These are phyloP conservation scores for Gonocerus acuteangulatus DNA, from an alignment of 2,888 invertebrate species.

Conservation along the genomic window DNA sequence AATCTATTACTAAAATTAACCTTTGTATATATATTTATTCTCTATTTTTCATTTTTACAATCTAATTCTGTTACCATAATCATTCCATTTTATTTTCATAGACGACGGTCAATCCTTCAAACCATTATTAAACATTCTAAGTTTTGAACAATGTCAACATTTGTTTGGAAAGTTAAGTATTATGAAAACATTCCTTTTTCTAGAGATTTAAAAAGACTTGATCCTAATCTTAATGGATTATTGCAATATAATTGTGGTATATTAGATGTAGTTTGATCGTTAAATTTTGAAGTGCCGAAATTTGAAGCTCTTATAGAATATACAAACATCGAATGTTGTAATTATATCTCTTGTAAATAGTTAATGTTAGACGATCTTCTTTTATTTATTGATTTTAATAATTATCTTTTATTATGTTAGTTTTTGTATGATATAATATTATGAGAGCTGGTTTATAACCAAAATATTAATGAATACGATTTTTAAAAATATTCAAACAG, in stretches of 20 bases:
- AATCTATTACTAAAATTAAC: constrained; percentile 9
- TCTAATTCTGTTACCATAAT: not conserved
- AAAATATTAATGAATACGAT: constrained; percentile 12
- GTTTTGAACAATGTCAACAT: too few species aligned
- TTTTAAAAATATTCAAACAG: constrained; percentile 26
- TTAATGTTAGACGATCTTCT: constrained; percentile 13
- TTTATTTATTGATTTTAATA: constrained; percentile 17
- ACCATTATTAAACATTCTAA: too few species aligned
- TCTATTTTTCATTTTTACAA: not conserved
- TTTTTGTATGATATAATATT: constrained; percentile 18
- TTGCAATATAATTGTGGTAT: not conserved
- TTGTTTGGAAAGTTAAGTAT: not conserved
- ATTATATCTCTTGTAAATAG: constrained; percentile 20
- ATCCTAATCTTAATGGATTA: not conserved
- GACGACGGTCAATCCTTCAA: too few species aligned
- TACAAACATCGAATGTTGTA: constrained; percentile 31
- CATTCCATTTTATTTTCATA: not conserved
- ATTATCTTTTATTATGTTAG: constrained; percentile 7
- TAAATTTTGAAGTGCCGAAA: constrained; percentile 23
- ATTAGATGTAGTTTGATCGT: constrained; percentile 4
- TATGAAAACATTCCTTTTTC: constrained; percentile 7
- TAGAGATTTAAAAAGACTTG: constrained; percentile 16
- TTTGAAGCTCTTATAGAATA: constrained; percentile 16
- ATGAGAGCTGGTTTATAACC: constrained; percentile 15
- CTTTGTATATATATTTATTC: constrained; percentile 4